A percentile compares a stretch with the other conserved stretches of the same genome.
These are phyloP conservation scores for Phyllostomus hastatus DNA, from an alignment of 2,113 vertebrate species.

Conservation along the genomic window DNA sequence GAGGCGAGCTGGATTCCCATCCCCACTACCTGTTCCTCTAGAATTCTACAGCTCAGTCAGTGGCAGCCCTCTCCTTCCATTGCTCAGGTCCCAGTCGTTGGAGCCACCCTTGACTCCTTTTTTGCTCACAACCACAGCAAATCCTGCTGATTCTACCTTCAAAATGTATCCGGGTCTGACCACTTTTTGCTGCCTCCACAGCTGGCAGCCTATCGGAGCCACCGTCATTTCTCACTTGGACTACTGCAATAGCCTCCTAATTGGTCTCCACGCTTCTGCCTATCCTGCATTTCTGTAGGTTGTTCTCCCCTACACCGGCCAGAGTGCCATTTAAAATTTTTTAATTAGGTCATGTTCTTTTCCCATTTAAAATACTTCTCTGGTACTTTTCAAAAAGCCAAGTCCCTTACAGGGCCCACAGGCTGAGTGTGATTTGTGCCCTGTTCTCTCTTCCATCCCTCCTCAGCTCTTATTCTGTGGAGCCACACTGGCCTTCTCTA, in stretches of 20 bases:
- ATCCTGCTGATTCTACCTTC: neutral
- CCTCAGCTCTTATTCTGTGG: neutral
- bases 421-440: neutral
- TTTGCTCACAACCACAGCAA: neutral
- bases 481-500: neutral
- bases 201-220: neutral
- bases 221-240: neutral
- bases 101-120: neutral
- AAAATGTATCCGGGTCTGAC: neutral
- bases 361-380: neutral
- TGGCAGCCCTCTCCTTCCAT: neutral
- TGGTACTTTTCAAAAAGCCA: neutral
- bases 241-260: neutral
- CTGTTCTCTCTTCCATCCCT: neutral
- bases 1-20: neutral
- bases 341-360: neutral
- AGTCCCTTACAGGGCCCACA: neutral
- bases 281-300: neutral
- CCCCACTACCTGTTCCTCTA: neutral
- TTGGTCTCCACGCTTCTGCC: neutral
- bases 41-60: neutral
- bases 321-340: neutral
- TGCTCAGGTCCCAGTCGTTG: neutral
- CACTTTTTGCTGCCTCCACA: neutral
- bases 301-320: neutral